A percentile compares a stretch with the other conserved stretches of the same genome.
Conservation (phyloP, 2,113 vertebrate species). For the Gyps fulvus region DNA sequence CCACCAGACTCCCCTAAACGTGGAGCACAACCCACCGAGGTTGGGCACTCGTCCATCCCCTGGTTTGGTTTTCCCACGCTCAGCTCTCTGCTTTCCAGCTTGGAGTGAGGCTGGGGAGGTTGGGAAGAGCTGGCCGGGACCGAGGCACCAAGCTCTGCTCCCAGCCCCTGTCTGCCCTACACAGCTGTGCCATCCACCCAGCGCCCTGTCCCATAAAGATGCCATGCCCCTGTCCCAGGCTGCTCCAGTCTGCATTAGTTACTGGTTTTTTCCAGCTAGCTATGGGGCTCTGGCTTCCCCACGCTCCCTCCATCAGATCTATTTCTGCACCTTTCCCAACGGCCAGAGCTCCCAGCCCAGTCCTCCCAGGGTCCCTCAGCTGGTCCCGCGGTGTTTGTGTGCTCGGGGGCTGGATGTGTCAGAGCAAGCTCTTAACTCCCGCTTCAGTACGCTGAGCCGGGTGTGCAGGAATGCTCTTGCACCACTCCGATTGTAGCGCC, state of each 20-base stretch:
- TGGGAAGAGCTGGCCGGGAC: background rate
- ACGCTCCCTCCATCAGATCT: background rate
- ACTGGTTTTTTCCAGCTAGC: background rate
- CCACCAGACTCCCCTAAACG: rapidly evolving
- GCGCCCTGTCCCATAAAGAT: background rate
- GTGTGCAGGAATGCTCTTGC: background rate
- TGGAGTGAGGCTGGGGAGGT: background rate
- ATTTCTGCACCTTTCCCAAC: background rate
- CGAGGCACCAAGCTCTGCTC: background rate
- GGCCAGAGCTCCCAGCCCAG: background rate
- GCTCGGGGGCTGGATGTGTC: background rate
- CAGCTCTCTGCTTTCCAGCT: background rate
- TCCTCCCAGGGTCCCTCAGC: background rate
- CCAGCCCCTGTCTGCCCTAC: background rate
- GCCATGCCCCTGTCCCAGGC: background rate
- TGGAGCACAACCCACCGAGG: background rate
- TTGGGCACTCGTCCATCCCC: background rate
- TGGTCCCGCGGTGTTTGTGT: background rate
- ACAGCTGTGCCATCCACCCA: rapidly evolving
- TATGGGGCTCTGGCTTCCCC: background rate
- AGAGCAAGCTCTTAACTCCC: background rate
- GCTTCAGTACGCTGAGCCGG: background rate
- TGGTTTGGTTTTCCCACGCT: background rate
- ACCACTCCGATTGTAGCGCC: rapidly evolving
- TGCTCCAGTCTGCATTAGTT: background rate